Conservation (phyloP, 2,113 vertebrate species). For the Perca schrenkii region DNA sequence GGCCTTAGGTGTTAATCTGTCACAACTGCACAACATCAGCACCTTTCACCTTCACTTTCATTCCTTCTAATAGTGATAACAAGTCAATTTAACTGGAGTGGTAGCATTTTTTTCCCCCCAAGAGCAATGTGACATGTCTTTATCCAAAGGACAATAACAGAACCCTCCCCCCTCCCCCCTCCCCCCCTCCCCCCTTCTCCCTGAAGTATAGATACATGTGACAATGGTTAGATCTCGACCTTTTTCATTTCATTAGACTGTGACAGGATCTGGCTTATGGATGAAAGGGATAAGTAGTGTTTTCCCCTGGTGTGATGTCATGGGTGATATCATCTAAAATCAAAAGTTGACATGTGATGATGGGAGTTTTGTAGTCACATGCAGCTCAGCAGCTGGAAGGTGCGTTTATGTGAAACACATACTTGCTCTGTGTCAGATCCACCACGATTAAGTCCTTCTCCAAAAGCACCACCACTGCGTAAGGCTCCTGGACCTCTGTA, state of each 20-base stretch:
- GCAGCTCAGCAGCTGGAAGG: not conserved
- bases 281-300: not conserved
- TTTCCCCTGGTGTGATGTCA: not conserved
- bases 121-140: constrained; percentile 6
- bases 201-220: not conserved
- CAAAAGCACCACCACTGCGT: constrained; percentile 94
- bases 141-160: constrained; percentile 16
- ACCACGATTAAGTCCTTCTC: constrained; percentile 96
- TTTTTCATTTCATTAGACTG: not conserved
- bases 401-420: constrained; percentile 75
- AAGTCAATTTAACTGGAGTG: constrained; percentile 19
- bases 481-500: constrained; percentile 95
- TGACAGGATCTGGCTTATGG: not conserved
- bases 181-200: not conserved
- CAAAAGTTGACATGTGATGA: constrained; percentile 11
- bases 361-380: not conserved
- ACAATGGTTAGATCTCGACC: not conserved
- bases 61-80: not conserved
- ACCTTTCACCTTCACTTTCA: constrained; percentile 15
- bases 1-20: constrained; percentile 29
- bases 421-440: constrained; percentile 96
- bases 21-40: constrained; percentile 11
- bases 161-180: not conserved
- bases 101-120: not conserved
- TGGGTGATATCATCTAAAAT: not conserved